phyloP scores from a whole-genome alignment of 2,113 vertebrate species.

The Forbesichthys agassizii region DNA sequence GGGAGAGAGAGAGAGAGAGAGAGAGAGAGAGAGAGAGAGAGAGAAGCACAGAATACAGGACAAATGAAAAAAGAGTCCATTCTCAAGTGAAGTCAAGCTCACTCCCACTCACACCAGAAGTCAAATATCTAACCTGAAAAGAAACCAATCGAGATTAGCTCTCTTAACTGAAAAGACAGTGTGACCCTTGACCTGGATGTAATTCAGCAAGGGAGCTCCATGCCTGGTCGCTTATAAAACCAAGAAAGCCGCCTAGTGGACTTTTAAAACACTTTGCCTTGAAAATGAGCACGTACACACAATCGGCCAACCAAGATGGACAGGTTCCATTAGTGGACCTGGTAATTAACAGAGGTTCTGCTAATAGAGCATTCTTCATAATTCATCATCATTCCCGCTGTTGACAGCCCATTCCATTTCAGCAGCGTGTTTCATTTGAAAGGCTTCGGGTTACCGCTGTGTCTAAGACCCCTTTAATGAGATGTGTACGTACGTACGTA shows the following conservation, averaged over 20 bases:
- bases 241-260: constrained; percentile 27
- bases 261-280: constrained; percentile 55
- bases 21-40: neutral
- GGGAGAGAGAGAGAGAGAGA: neutral
- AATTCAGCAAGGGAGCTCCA: neutral
- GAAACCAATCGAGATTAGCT: too few relatives aligned
- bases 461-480: constrained; percentile 54
- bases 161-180: too few relatives aligned
- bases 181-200: too few relatives aligned
- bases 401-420: constrained; percentile 72
- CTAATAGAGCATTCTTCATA: constrained; percentile 76
- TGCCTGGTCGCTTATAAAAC: neutral
- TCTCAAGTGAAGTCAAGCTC: neutral
- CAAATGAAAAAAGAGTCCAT: too few relatives aligned
- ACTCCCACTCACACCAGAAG: neutral
- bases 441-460: constrained; percentile 55
- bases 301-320: constrained; percentile 53
- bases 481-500: constrained; percentile 8
- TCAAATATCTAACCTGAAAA: too few relatives aligned
- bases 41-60: neutral
- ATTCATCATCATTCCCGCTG: constrained; percentile 64
- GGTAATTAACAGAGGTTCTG: constrained; percentile 74
- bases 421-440: constrained; percentile 57
- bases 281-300: constrained; percentile 62
- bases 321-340: constrained; percentile 72